Base-by-base conservation (phyloP, 2,797 vertebrate species). In the Tolypeutes matacus region DNA sequence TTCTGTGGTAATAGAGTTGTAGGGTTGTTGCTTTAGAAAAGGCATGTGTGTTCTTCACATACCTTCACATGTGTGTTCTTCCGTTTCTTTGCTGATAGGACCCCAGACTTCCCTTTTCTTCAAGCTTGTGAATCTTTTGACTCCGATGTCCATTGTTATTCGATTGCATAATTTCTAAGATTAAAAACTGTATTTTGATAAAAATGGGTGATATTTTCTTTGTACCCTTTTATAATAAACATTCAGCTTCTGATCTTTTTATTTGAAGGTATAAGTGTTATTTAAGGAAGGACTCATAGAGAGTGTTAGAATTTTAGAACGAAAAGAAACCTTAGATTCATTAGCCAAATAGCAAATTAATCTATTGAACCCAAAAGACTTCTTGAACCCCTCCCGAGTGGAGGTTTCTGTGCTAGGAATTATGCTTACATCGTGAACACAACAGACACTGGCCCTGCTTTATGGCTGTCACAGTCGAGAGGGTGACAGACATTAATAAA, bases 291-390 rank as follows among this genome's bases (percentile, higher is more conserved):
- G n/a, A 60, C n/a, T 69, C 64, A 60, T 18, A 31, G 81, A 76
- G 69, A 73, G 69, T 89, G 92, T 62, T 73, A 90, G 82, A 73
- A 86, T 83, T 93, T 75, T 42, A 75, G 34, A 84, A 58, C 90
- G 46, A 62, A 77, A 86, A 87, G 49, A n/a, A 11, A n/a, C 72
- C 75, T 86, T 72, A 58, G 69, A 42, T 89, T 31, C 80, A 93
- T 21, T 70, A 39, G 76, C 9, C 42, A 46, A 42, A 36, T 51
- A 89, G n/a, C 29, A n/a, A 53, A 53, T 78, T 56, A 27, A 69
- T 88, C 53, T 10, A 77, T 60, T 75, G 80, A 92, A 20, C 56
- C 56, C 72, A 62, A 56, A 77, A 72, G 42, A 39, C 56, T 58
- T 58, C 65, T 0, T 1, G 11, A 53, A 81, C 39, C 27, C 46